Evolutionary conservation across 1,140 invertebrate genomes (phyloP).

Genomic region (Rhynchophorus ferrugineus): DNA sequence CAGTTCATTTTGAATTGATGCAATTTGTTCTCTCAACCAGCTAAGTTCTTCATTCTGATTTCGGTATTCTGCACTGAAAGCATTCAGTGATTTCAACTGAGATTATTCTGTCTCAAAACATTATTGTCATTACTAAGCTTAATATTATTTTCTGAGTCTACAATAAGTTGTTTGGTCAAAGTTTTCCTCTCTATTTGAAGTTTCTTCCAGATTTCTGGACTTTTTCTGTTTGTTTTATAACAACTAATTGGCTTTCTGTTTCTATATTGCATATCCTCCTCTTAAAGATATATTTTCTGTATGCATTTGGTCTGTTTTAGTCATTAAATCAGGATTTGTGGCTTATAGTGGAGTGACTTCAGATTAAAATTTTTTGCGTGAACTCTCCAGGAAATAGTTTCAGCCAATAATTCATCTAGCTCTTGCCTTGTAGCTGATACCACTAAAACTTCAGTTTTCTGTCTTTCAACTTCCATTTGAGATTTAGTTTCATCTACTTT

Average conservation of each 20-base stretch:
- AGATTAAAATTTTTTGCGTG: conserved; percentile 59
- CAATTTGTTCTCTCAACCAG: conserved; percentile 45
- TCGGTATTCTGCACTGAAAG: conserved; percentile 51
- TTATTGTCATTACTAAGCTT: conserved; percentile 60
- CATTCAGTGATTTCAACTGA: conserved; percentile 57
- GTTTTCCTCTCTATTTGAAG: conserved; percentile 74
- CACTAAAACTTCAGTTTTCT: conserved; percentile 55
- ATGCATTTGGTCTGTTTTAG: conserved; percentile 57
- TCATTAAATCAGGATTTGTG: conserved; percentile 60
- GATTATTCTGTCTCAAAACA: conserved; percentile 58
- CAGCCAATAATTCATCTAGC: conserved; percentile 60
- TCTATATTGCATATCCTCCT: conserved; percentile 65
- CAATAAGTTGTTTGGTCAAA: conserved; percentile 64
- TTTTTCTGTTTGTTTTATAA: conserved; percentile 85
- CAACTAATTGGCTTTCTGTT: conserved; percentile 70
- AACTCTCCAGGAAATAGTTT: conserved; percentile 57
- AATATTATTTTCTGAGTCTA: conserved; percentile 59
- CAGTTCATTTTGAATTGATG: conserved; percentile 39
- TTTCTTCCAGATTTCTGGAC: conserved; percentile 87
- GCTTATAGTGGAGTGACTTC: conserved; percentile 70
- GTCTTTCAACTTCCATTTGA: conserved; percentile 55
- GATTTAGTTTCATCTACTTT: conserved; percentile 67
- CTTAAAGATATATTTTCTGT: conserved; percentile 62
- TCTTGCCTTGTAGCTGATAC: conserved; percentile 73
- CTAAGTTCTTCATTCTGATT: conserved; percentile 44